Evolutionary conservation across 1,140 invertebrate species (phyloP).

Genomic region (Melanaphis sacchari): DNA sequence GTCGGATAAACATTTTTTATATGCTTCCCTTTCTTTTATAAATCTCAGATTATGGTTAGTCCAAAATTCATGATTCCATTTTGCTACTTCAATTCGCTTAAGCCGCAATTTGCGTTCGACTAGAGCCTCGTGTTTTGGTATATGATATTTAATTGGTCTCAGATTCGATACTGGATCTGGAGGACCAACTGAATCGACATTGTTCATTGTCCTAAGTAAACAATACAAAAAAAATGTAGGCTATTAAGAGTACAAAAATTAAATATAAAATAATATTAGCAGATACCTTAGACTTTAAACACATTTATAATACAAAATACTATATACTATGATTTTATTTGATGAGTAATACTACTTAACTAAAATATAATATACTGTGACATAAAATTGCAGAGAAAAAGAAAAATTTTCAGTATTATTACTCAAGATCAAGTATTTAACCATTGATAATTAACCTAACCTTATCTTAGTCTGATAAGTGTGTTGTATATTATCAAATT

Average conservation of each 20-base stretch:
- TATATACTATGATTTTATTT: not conserved
- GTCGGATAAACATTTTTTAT: slow-evolving; percentile 67
- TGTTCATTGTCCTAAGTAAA: slow-evolving; percentile 39
- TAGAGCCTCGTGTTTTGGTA: slow-evolving; percentile 70
- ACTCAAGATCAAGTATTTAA: too few species aligned
- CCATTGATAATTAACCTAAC: too few species aligned
- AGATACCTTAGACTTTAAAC: not conserved
- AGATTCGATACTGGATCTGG: slow-evolving; percentile 81
- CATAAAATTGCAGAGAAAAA: not conserved
- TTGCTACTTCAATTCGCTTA: slow-evolving; percentile 72
- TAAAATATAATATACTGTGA: too few species aligned
- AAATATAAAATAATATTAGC: not conserved
- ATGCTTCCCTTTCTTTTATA: slow-evolving; percentile 72
- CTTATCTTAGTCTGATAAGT: too few species aligned
- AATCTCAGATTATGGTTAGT: slow-evolving; percentile 76
- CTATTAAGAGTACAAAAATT: not conserved
- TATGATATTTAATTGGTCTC: slow-evolving; percentile 73
- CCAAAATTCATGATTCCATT: slow-evolving; percentile 87
- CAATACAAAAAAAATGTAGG: not conserved
- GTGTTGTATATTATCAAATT: too few species aligned
- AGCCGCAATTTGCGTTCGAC: slow-evolving; percentile 72
- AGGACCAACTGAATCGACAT: slow-evolving; percentile 72
- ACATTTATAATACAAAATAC: slow-evolving; percentile 31
- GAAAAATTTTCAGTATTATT: not conserved
- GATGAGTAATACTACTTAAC: not conserved